Base-by-base conservation (phyloP, 2,888 invertebrate species). In the Caenorhabditis becei region DNA sequence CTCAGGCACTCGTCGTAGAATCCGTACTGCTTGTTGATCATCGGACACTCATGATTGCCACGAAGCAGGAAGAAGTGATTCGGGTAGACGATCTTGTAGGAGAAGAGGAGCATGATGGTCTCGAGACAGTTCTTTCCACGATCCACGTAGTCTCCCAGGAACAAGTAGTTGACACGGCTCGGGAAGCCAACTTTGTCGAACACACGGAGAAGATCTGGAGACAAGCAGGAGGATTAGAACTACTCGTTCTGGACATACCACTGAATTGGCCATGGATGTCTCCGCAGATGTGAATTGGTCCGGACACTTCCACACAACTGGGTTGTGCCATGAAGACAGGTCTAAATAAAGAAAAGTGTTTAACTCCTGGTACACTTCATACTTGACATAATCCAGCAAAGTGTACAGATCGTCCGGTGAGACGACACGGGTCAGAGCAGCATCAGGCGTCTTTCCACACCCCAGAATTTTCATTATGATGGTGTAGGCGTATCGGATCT, bases 71-170 rank as follows among this genome's bases (percentile, higher is more conserved):
- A 87, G 65, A 88, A 86, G 56, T 84, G 83, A 16, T 81, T 77
- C 0, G 87, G 88, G 63, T 70, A 81, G 24, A 77, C 72, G 26
- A 81, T 66, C 44, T 86, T 87, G 83, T 85, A 88, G 59, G 71
- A 56, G 62, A 88, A 81, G 35, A 88, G 80, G 11, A 88, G 83
- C 23, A 83, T 69, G 47, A 87, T 82, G 14, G 58, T 77, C 75
- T 87, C 87, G 16, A 87, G 61, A 65, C 79, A 85, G 66, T 88
- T 83, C 32, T 81, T 84, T 8, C 88, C 87, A 16, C 88, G 77
- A 71, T 88, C 87, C 37, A 88, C 88, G 62, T 88, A 87, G 66
- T 88, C 87, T 18, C 88, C 88, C 10, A 88, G 86, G 62, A 88
- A 88, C 51, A 88, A 77, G 58, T 88, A 88, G 66, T 87, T 88